Conservation (phyloP, 1,140 invertebrate genomes). For the Euwallacea fornicatus region DNA sequence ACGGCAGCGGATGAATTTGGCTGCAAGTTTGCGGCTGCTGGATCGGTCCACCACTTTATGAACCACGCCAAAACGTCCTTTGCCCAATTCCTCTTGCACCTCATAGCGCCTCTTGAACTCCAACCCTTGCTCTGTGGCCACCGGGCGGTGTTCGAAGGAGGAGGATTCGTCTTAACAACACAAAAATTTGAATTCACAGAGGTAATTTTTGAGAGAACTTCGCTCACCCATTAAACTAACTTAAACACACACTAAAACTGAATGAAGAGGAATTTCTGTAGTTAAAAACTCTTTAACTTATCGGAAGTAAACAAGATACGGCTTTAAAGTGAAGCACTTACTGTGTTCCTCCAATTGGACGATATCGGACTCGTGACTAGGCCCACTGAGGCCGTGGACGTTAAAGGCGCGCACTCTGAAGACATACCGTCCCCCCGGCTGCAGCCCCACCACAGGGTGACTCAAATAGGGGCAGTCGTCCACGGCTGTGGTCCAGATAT, state of each 20-base stretch:
- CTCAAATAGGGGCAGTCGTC: constrained; percentile 67
- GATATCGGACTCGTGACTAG: constrained; percentile 61
- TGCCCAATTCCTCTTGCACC: constrained; percentile 75
- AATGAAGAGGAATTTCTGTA: too few species aligned
- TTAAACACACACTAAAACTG: too few species aligned
- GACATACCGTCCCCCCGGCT: constrained; percentile 62
- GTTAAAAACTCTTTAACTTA: not conserved
- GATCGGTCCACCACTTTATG: constrained; percentile 73
- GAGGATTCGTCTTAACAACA: constrained; percentile 45
- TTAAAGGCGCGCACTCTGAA: constrained; percentile 80
- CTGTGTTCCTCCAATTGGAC: constrained; percentile 55
- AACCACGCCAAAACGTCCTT: constrained; percentile 79
- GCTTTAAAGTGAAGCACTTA: constrained; percentile 29
- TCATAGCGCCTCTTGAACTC: constrained; percentile 64
- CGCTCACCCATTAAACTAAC: too few species aligned
- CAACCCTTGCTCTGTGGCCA: constrained; percentile 57
- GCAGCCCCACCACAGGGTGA: constrained; percentile 60
- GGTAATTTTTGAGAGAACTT: too few species aligned
- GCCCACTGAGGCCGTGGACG: constrained; percentile 73
- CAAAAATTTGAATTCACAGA: not conserved
- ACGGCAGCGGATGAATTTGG: constrained; percentile 87
- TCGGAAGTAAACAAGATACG: too few species aligned
- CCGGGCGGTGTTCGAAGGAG: constrained; percentile 47
- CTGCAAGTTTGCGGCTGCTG: constrained; percentile 74
- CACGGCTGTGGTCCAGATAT: constrained; percentile 62